These are phyloP conservation scores for Murina feae DNA, from an alignment of 2,113 vertebrate species.

Conservation along the genomic window DNA sequence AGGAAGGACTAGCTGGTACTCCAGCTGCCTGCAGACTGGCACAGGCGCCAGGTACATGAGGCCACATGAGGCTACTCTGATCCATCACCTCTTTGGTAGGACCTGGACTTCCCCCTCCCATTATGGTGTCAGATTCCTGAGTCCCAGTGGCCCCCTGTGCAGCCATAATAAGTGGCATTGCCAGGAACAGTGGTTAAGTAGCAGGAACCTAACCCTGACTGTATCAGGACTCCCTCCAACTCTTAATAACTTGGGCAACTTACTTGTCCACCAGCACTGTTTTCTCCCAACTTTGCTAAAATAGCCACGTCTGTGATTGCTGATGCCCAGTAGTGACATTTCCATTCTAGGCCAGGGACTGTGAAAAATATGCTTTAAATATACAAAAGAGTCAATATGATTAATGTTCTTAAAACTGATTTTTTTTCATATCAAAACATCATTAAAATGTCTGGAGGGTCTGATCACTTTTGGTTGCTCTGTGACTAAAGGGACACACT, in stretches of 20 bases:
- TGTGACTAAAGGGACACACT: not conserved
- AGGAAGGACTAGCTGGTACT: conserved; percentile 14
- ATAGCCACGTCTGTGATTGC: conserved; percentile 62
- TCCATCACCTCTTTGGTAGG: not conserved
- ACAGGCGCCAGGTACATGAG: not conserved
- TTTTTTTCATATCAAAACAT: conserved; percentile 50
- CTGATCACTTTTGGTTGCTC: conserved; percentile 41
- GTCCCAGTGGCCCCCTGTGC: conserved; percentile 3
- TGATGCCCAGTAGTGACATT: conserved; percentile 66
- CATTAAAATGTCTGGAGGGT: conserved; percentile 41
- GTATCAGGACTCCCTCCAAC: conserved; percentile 34
- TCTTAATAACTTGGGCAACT: conserved; percentile 50
- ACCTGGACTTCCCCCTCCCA: not conserved
- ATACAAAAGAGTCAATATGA: conserved; percentile 58
- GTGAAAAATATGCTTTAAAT: conserved; percentile 62
- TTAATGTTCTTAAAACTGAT: conserved; percentile 62
- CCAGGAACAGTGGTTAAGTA: conserved; percentile 65
- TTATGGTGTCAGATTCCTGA: conserved; percentile 40
- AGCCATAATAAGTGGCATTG: conserved; percentile 25
- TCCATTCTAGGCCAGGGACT: conserved; percentile 57
- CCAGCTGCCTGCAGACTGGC: not conserved
- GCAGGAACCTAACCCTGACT: conserved; percentile 27
- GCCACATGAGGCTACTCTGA: conserved; percentile 6
- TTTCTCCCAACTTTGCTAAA: conserved; percentile 61
- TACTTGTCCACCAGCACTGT: conserved; percentile 39